Evolutionary conservation across 2,113 vertebrate species (phyloP), one percentile per base, ranked within the genome.

Genomic region (Bubo blakistoni): DNA sequence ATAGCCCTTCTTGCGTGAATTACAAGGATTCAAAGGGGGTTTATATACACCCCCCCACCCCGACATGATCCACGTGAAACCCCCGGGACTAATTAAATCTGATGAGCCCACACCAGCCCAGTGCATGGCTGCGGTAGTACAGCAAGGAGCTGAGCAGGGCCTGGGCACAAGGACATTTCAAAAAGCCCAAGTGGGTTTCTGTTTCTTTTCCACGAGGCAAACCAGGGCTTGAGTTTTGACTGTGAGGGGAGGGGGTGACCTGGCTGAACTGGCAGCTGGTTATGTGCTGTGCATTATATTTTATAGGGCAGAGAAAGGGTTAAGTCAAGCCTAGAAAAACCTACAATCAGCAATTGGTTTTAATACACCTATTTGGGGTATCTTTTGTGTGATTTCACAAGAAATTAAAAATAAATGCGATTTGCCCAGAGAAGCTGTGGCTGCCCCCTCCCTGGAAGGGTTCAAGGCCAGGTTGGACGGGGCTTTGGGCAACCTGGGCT

Each of bases 101-200:
- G 27, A 5, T 9, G 2, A 38, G 57, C 36, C 21, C n/a, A 5
- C 44, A 4, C 13, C 36, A 44, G 77, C 30, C 58, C 80, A 29
- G 44, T 2, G 11, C 8, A 3, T 2, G 25, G 0, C 46, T 8
- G 21, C 26, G 3, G 13, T 0, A 0, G 6, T 3, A 16, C 21
- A 36, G 10, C 34, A 6, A 34, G 40, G 47, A 58, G 74, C 15
- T 0, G 18, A 51, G 25, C 13, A 5, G 19, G 7, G 26, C 40
- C 61, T 4, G 29, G 15, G 36, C 72, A 83, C 34, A 3, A 0
- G 0, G 11, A 30, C 1, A 7, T 16, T 26, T 18, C 62, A 12
- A 27, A 44, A 38, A 46, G 18, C 52, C 32, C 0, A 36, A 46
- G 27, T 0, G 13, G 6, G 15, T 58, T 83, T 34, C 25, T 46